phyloP scores from a whole-genome alignment of 2,113 vertebrate species.

The Lethenteron camtschaticum region DNA sequence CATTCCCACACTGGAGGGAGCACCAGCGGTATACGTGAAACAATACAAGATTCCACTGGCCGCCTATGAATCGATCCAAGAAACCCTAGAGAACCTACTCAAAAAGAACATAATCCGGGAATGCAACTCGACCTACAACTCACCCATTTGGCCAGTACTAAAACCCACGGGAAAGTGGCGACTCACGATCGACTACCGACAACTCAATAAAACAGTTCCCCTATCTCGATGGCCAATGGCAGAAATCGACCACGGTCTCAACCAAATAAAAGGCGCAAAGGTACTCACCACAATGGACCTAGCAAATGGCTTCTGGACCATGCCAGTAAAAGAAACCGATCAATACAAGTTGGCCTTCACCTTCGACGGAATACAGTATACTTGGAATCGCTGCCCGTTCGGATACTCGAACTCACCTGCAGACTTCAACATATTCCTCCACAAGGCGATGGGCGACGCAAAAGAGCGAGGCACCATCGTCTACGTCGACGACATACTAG shows the following conservation, averaged over 20 bases:
- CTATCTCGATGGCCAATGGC: slow-evolving; percentile 10
- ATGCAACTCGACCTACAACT: not conserved
- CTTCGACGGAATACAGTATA: no score
- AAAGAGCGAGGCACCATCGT: no score
- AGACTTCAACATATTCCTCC: no score
- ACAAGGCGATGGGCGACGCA: no score
- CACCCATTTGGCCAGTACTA: slow-evolving; percentile 5
- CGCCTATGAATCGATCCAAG: not conserved
- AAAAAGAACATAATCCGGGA: not conserved
- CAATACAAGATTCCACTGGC: not conserved
- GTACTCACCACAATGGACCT: no score
- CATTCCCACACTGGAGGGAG: not conserved
- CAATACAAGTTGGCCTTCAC: no score
- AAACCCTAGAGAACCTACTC: not conserved
- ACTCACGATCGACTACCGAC: slow-evolving; percentile 9
- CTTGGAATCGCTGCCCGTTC: no score
- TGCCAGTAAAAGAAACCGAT: no score
- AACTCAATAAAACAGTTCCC: slow-evolving; percentile 9
- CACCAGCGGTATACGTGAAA: not conserved
- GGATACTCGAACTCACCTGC: no score
- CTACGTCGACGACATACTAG: no score
- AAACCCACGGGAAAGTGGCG: slow-evolving; percentile 8
- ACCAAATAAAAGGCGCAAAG: no score
- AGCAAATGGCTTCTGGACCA: no score
- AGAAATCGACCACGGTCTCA: slow-evolving; percentile 8